A percentile compares a stretch with the other conserved stretches of the same genome.
Evolutionary conservation across 1,140 invertebrate genomes (phyloP).

Genomic region (Campoletis sonorensis): DNA sequence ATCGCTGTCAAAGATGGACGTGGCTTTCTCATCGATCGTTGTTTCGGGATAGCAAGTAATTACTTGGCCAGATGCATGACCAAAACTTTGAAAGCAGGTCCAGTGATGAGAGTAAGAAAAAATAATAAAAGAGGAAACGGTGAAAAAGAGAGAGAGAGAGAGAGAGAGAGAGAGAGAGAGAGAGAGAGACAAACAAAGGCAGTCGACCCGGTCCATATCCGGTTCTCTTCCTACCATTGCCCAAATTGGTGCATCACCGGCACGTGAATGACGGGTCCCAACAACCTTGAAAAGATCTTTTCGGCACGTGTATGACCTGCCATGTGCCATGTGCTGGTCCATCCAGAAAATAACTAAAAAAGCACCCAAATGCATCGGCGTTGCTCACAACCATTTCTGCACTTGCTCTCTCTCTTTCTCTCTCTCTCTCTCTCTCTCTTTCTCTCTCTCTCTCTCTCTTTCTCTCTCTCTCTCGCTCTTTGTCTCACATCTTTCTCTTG

Average conservation of each 20-base stretch:
- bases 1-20: too few species aligned
- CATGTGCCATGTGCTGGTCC: not conserved
- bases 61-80: slow-evolving; percentile 56
- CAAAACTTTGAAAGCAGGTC: slow-evolving; percentile 53
- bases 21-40: not conserved
- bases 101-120: not conserved
- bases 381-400: not conserved
- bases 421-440: too few species aligned
- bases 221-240: slow-evolving; percentile 54
- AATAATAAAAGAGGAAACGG: too few species aligned
- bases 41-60: slow-evolving; percentile 44
- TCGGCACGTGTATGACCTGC: not conserved
- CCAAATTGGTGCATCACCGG: slow-evolving; percentile 56
- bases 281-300: not conserved
- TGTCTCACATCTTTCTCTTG: too few species aligned
- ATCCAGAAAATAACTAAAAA: not conserved
- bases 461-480: too few species aligned
- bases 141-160: too few species aligned
- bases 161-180: slow-evolving; percentile 9
- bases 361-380: not conserved
- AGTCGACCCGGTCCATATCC: slow-evolving; percentile 55
- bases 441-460: too few species aligned
- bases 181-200: not conserved
- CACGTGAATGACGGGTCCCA: too few species aligned
- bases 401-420: slow-evolving; percentile 28